phyloP scores from a whole-genome alignment of 2,888 invertebrate species.

The Eugnorisma glareosa region DNA sequence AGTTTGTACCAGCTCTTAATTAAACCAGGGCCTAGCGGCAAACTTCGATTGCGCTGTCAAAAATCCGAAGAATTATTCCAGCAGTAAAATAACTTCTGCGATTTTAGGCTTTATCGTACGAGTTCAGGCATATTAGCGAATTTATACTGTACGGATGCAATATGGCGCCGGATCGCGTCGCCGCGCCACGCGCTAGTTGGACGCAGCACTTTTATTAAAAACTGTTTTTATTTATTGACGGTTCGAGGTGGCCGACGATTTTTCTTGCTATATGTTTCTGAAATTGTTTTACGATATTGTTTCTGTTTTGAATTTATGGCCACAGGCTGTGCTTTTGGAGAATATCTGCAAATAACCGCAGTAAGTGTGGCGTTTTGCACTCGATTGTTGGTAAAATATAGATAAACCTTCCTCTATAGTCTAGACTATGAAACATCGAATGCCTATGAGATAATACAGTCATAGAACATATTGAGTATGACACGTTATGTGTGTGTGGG shows the following conservation, averaged over 20 bases:
- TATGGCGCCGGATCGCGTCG: conserved; percentile 82
- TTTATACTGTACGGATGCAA: conserved; percentile 87
- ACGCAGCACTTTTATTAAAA: conserved; percentile 87
- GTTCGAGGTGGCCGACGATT: conserved; percentile 77
- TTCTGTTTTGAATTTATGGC: conserved; percentile 61
- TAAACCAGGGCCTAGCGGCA: conserved; percentile 87
- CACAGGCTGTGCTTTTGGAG: conserved; percentile 37
- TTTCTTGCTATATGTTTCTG: conserved; percentile 75
- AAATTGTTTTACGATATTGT: conserved; percentile 63
- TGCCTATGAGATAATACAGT: neutral
- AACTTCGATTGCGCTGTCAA: conserved; percentile 91
- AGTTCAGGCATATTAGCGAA: conserved; percentile 90
- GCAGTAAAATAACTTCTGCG: conserved; percentile 88
- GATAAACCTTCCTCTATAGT: neutral
- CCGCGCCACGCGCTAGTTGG: conserved; percentile 74
- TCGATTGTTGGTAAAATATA: neutral
- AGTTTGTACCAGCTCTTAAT: conserved; percentile 86
- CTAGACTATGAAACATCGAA: neutral
- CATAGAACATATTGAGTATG: neutral
- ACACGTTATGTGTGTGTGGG: too few relatives aligned
- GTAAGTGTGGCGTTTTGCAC: neutral
- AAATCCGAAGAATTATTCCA: conserved; percentile 90
- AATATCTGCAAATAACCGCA: conserved; percentile 46
- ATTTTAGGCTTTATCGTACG: conserved; percentile 89
- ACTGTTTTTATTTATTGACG: conserved; percentile 88